Base-by-base conservation (phyloP, 2,888 invertebrate species). In the Cacoxenus indagator region DNA sequence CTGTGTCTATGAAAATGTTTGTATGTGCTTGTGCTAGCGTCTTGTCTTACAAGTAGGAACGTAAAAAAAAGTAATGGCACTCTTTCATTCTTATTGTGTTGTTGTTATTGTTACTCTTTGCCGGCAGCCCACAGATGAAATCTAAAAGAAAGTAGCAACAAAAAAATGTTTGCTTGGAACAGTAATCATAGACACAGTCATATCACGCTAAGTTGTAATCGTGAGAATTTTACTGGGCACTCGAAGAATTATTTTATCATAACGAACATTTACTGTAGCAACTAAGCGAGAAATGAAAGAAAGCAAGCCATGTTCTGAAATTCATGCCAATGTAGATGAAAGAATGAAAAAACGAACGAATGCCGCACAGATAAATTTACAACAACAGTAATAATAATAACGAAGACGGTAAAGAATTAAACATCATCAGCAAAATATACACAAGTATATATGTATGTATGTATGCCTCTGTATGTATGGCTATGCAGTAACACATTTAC, bases 231-330 rank as follows among this genome's bases (percentile, higher is more conserved):
- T n/a, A n/a, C n/a, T n/a, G n/a, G n/a, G n/a, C n/a, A 37, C 37
- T 2, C 3, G 0, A 37, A 37, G 5, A 37, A 2, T 4, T 14
- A 37, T 37, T 8, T 37, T 14, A 37, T 37, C 14, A 37, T 1
- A 11, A 37, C 37, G 37, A 37, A 14, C 14, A 14, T 14, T 11
- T 1, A 37, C 37, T 37, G 37, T 37, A 37, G 5, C 14, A 14
- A 1, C 14, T 8, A 37, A 37, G 84, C 84, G 84, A 82, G 9
- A 51, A 17, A 19, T 9, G 59, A 59, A 84, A 48, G 48, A 80
- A 80, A 80, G 84, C 84, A 80, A 80, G 79, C 84, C 84, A 84
- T 83, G 83, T 78, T 62, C 81, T n/a, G n/a, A n/a, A 79, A 80
- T 83, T 83, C 84, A 80, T 75, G 77, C 80, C 81, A 68, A 75